Evolutionary conservation across 1,140 invertebrate genomes (phyloP), one percentile per base, ranked within the genome.

Genomic region (Hyles euphorbiae): DNA sequence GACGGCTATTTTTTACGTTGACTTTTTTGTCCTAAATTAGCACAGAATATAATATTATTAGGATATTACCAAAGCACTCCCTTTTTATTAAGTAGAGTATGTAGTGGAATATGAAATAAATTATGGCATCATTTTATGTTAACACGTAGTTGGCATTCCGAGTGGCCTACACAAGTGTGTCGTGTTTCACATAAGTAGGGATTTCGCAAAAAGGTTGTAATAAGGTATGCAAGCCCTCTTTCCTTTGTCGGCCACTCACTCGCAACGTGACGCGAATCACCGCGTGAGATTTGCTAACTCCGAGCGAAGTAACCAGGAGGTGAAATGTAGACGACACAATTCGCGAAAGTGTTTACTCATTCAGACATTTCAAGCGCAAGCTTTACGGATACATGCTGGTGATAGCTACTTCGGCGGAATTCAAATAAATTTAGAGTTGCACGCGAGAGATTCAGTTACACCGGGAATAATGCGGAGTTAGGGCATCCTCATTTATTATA

Each of bases 171-270:
- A 58, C 67, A 61, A 77, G 68, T 69, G 66, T 74, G 77, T 78
- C 77, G 70, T 82, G 78, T 86, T 81, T 81, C 81, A 78, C 72
- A 79, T 78, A 83, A 86, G 82, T 81, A 76, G 75, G 82, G 78
- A 83, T 82, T 83, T 83, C 61, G 65, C 65, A 78, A 82, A 85
- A 83, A 83, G 81, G 85, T 83, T 76, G 83, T 83, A 81, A 86
- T 88, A 88, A 86, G 82, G 79, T 88, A 88, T 88, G 82, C 85
- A 83, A 77, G 82, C 81, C 83, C 80, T 85, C 84, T 83, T 80
- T 78, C 84, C 85, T 54, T 54, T 88, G 84, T 85, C 82, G 85
- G 81, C 85, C 77, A 87, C 79, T 86, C 80, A 70, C 67, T 76
- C 56, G 64, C 81, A 76, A 87, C 85, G 85, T 88, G 85, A 88